A percentile compares a stretch with the other conserved stretches of the same genome.
phyloP scores from a whole-genome alignment of 2,797 vertebrate genomes.

The Erethizon dorsatum region DNA sequence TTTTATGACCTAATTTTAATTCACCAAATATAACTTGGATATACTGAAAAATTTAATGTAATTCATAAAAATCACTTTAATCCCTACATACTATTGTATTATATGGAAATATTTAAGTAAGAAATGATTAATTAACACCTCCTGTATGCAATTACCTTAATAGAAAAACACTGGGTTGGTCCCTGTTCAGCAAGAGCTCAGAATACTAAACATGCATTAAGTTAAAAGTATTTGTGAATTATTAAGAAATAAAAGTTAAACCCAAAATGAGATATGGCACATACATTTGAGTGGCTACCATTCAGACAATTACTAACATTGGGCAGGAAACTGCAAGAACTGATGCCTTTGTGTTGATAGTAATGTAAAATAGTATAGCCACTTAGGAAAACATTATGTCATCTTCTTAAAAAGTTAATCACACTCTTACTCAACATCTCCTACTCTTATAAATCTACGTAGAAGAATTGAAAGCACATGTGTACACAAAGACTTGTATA shows the following conservation, averaged over 20 bases:
- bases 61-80: slow-evolving; percentile 11
- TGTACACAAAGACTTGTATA: background rate
- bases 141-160: background rate
- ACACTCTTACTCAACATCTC: background rate
- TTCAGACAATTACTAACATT: background rate
- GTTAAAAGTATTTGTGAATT: background rate
- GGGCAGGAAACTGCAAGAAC: background rate
- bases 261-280: background rate
- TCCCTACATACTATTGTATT: background rate
- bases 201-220: background rate
- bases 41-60: background rate
- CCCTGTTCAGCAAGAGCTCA: background rate
- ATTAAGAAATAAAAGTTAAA: slow-evolving; percentile 9
- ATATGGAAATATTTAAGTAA: background rate
- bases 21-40: background rate
- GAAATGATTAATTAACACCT: background rate
- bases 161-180: background rate
- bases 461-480: background rate
- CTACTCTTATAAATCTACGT: background rate
- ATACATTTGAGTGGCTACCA: background rate
- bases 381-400: background rate
- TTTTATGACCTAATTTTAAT: slow-evolving; percentile 6
- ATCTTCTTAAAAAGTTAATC: background rate
- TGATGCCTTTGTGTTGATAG: background rate
- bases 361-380: background rate